phyloP scores from a whole-genome alignment of 2,797 vertebrate species.

The Taeniopygia guttata region DNA sequence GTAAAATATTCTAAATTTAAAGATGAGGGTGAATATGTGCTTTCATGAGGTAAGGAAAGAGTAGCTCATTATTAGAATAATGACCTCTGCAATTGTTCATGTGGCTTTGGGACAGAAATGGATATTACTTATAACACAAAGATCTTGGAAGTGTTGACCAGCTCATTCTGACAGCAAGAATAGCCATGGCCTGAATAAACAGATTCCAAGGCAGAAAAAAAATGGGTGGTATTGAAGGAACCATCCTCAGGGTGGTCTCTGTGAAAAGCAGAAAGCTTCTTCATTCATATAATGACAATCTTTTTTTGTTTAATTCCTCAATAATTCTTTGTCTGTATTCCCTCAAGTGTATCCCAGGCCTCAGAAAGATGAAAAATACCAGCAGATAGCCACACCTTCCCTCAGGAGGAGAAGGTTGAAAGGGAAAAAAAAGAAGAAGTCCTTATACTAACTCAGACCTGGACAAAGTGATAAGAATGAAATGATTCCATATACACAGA shows the following conservation, averaged over 20 bases:
- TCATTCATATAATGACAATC: background rate
- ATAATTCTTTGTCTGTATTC: background rate
- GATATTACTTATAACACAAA: background rate
- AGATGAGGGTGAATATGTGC: background rate
- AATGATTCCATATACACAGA: background rate
- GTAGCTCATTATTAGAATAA: background rate
- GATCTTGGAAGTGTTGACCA: background rate
- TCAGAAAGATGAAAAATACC: background rate
- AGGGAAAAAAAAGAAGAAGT: background rate
- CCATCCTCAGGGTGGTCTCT: background rate
- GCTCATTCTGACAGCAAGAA: background rate
- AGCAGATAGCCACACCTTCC: background rate
- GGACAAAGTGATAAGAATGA: background rate
- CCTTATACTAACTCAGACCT: background rate
- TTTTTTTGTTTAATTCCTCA: background rate
- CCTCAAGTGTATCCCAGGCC: background rate
- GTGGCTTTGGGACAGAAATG: background rate
- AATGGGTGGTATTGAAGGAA: background rate
- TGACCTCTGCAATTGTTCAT: background rate
- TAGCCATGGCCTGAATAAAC: background rate
- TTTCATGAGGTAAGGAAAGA: background rate
- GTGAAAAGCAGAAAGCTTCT: background rate
- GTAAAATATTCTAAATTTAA: constrained; percentile 44
- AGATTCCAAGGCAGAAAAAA: background rate
- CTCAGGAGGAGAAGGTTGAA: background rate